Evolutionary conservation across 2,888 invertebrate species (phyloP).

Genomic region (Netelia melanura): DNA sequence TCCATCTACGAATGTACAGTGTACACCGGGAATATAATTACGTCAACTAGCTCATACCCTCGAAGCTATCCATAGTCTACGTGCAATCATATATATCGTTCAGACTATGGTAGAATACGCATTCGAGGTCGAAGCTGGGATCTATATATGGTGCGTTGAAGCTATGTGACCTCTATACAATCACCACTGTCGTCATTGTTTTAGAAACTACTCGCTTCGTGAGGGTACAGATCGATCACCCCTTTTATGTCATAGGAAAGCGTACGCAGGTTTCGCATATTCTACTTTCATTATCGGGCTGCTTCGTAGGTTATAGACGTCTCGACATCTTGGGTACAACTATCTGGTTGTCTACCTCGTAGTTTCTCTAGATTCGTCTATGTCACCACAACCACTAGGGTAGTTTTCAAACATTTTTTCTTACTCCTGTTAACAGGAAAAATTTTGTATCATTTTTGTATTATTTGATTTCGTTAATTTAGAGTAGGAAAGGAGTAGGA

Average conservation of each 20-base stretch:
- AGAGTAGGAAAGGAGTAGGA: no score
- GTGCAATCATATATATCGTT: slow-evolving; percentile 11
- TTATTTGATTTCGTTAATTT: no score
- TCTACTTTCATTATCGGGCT: no score
- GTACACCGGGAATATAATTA: slow-evolving; percentile 77
- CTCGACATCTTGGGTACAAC: no score
- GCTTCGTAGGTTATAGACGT: no score
- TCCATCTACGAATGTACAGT: slow-evolving; percentile 34
- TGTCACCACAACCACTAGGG: no score
- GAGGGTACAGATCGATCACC: background rate
- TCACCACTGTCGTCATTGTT: slow-evolving; percentile 7
- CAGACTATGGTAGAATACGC: background rate
- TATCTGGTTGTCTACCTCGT: no score
- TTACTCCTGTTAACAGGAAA: no score
- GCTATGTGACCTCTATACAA: background rate
- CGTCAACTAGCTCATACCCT: slow-evolving; percentile 76
- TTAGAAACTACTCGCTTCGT: slow-evolving; percentile 1
- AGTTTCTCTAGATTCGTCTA: no score
- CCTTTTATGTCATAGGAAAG: background rate
- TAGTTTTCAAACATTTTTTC: no score
- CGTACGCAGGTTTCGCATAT: no score
- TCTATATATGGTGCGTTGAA: slow-evolving; percentile 27
- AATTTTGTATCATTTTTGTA: no score
- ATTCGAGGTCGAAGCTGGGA: slow-evolving; percentile 16
- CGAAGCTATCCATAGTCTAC: slow-evolving; percentile 56